Percentiles rank a stretch among this genome's conserved stretches.
These are phyloP conservation scores for Nothobranchius kuhntae DNA, from an alignment of 2,113 vertebrate species.

Conservation along the genomic window DNA sequence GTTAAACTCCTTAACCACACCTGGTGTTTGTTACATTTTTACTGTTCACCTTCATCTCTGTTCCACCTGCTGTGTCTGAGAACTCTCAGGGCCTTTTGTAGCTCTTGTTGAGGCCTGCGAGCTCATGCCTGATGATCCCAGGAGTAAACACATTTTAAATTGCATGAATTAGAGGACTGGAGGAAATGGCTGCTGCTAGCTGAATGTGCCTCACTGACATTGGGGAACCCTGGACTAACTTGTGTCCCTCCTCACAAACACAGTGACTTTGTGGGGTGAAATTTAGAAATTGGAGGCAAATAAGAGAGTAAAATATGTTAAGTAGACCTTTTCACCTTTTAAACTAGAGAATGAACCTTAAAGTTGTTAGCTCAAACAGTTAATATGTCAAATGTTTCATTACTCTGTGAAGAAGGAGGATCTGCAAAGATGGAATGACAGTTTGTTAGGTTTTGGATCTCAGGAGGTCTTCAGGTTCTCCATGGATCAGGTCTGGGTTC, in stretches of 20 bases:
- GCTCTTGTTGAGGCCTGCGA: constrained; percentile 56
- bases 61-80: constrained; percentile 53
- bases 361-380: too few relatives aligned
- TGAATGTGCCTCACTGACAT: constrained; percentile 36
- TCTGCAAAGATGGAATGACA: too few relatives aligned
- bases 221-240: constrained; percentile 37
- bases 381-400: too few relatives aligned
- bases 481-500: too few relatives aligned
- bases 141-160: constrained; percentile 61
- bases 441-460: too few relatives aligned
- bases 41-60: constrained; percentile 36
- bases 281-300: constrained; percentile 2
- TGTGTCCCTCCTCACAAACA: constrained; percentile 18
- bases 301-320: too few relatives aligned
- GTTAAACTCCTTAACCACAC: constrained; percentile 53
- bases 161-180: constrained; percentile 41
- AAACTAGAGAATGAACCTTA: too few relatives aligned
- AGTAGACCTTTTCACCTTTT: too few relatives aligned
- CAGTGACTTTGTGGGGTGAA: constrained; percentile 44
- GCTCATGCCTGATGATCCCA: constrained; percentile 56
- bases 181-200: constrained; percentile 37
- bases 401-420: too few relatives aligned
- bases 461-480: too few relatives aligned
- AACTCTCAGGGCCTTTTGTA: constrained; percentile 51
- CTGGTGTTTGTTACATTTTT: constrained; percentile 68